Percentiles rank a stretch among this genome's conserved stretches.
Evolutionary conservation across 2,888 invertebrate genomes (phyloP).

Genomic region (Stenoptilia bipunctidactyla): DNA sequence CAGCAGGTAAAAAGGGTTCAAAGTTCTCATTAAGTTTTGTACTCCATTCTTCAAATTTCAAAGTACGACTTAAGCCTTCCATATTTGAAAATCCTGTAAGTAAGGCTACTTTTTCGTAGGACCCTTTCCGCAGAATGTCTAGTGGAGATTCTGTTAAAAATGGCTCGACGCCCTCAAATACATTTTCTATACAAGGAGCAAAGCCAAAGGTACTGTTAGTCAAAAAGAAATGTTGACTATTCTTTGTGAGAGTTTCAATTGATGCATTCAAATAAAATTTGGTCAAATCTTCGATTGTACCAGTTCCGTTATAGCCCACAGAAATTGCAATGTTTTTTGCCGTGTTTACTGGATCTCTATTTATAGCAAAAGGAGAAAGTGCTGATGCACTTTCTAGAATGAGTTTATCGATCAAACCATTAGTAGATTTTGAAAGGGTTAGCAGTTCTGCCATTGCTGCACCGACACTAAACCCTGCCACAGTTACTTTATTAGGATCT

Average conservation of each 20-base stretch:
- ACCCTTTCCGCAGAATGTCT: conserved; percentile 34
- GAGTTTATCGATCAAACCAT: conserved; percentile 44
- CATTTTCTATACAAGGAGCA: conserved; percentile 50
- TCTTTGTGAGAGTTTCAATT: conserved; percentile 24
- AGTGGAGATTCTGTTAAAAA: conserved; percentile 49
- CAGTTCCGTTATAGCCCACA: conserved; percentile 44
- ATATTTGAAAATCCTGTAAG: conserved; percentile 49
- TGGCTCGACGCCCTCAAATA: conserved; percentile 30
- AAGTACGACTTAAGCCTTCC: conserved; percentile 52
- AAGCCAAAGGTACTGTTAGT: conserved; percentile 56
- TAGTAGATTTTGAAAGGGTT: conserved; percentile 35
- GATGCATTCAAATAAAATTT: conserved; percentile 46
- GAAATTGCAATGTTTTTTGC: conserved; percentile 47
- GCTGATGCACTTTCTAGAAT: conserved; percentile 57
- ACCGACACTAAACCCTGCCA: conserved; percentile 87
- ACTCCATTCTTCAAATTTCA: conserved; percentile 42
- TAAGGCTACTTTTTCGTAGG: conserved; percentile 33
- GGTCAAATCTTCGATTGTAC: conserved; percentile 39
- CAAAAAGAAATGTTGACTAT: conserved; percentile 45
- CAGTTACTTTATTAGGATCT: conserved; percentile 80
- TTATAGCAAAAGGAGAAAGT: conserved; percentile 44
- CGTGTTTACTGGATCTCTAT: conserved; percentile 45
- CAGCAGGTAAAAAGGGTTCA: conserved; percentile 45
- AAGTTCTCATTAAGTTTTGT: conserved; percentile 51
- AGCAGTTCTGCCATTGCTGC: conserved; percentile 67